These are phyloP conservation scores for Forpus xanthops DNA, from an alignment of 2,797 vertebrate genomes.

Conservation along the genomic window DNA sequence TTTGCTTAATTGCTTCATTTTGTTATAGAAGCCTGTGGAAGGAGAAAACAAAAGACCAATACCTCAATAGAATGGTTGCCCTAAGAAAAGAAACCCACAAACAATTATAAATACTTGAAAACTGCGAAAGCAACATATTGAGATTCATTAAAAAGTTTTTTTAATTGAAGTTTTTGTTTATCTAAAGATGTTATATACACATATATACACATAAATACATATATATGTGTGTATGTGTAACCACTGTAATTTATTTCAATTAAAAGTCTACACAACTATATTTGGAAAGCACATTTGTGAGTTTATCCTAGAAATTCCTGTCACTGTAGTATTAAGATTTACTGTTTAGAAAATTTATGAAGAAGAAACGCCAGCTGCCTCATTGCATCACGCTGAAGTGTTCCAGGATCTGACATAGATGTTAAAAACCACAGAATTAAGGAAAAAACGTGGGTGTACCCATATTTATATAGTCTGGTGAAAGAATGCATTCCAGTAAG, in stretches of 20 bases:
- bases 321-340: background rate
- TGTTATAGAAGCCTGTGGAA: constrained; percentile 21
- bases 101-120: constrained; percentile 30
- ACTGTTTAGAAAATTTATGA: constrained; percentile 8
- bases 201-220: background rate
- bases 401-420: constrained; percentile 48
- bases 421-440: constrained; percentile 34
- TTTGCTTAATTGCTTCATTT: constrained; percentile 56
- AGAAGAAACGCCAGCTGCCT: constrained; percentile 47
- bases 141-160: background rate
- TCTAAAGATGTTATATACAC: background rate
- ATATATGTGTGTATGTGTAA: background rate
- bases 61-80: background rate
- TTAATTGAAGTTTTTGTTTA: background rate
- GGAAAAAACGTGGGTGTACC: constrained; percentile 30
- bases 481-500: constrained; percentile 36
- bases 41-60: constrained; percentile 36
- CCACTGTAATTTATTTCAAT: background rate
- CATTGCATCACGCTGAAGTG: constrained; percentile 23
- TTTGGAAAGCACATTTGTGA: background rate
- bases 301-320: background rate
- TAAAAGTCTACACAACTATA: background rate
- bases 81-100: constrained; percentile 21
- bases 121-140: background rate
- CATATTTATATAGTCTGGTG: constrained; percentile 30